These are phyloP conservation scores for Fistularia commersonii DNA, from an alignment of 2,797 vertebrate genomes.

Conservation along the genomic window DNA sequence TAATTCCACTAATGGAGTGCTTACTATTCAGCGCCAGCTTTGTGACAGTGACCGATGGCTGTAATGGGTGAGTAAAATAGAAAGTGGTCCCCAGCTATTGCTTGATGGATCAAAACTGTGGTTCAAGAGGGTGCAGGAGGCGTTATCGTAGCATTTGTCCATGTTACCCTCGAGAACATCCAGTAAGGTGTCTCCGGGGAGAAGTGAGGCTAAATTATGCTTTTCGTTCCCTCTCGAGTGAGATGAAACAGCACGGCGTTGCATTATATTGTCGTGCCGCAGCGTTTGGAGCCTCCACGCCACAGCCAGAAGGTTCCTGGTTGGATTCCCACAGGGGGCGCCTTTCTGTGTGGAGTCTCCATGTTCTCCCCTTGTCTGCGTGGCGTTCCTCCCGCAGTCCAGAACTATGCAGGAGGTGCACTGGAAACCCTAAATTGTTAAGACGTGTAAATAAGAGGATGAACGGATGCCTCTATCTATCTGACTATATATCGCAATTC, in stretches of 20 bases:
- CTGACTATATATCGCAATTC: too few species aligned
- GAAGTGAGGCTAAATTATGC: constrained; percentile 20
- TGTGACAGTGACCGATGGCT: constrained; percentile 58
- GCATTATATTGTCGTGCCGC: background rate
- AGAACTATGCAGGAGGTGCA: too few species aligned
- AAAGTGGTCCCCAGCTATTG: constrained; percentile 18
- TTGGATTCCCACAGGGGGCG: too few species aligned
- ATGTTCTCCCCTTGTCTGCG: too few species aligned
- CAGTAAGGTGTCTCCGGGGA: constrained; percentile 16
- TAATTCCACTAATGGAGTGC: constrained; percentile 71
- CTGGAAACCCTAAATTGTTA: too few species aligned
- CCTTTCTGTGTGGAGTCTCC: too few species aligned
- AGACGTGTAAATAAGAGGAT: too few species aligned
- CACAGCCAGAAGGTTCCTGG: too few species aligned
- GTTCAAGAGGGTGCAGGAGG: constrained; percentile 6
- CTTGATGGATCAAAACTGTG: constrained; percentile 31
- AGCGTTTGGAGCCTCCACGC: too few species aligned
- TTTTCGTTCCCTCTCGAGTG: constrained; percentile 16
- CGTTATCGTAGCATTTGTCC: constrained; percentile 15
- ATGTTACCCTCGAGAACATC: constrained; percentile 18
- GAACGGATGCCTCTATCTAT: too few species aligned
- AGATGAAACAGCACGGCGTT: constrained; percentile 29
- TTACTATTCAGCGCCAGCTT: constrained; percentile 49
- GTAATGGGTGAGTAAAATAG: constrained; percentile 45
- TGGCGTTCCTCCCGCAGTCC: too few species aligned